These are phyloP conservation scores for Platichthys flesus DNA, from an alignment of 2,113 vertebrate species.

Conservation along the genomic window DNA sequence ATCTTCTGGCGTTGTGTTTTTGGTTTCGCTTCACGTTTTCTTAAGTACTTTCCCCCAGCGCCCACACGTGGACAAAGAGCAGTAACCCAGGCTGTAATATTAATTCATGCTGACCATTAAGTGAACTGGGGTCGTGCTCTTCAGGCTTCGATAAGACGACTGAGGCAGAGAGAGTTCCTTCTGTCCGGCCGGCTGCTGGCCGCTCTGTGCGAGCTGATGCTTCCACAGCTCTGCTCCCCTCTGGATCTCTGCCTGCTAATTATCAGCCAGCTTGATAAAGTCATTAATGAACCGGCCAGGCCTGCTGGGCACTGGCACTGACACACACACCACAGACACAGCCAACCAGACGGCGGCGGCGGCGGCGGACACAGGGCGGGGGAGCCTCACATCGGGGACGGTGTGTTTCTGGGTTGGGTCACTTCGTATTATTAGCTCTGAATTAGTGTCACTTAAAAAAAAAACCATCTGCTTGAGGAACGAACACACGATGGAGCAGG, in stretches of 20 bases:
- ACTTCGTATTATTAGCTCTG: slow-evolving; percentile 63
- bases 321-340: slow-evolving; percentile 3
- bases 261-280: slow-evolving; percentile 73
- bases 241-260: slow-evolving; percentile 50
- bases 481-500: background rate
- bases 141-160: slow-evolving; percentile 13
- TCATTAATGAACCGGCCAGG: slow-evolving; percentile 68
- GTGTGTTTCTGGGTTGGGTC: slow-evolving; percentile 59
- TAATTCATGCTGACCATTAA: slow-evolving; percentile 23
- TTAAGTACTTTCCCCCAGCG: too few species aligned
- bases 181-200: background rate
- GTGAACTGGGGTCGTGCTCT: slow-evolving; percentile 9
- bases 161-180: background rate
- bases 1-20: too few species aligned
- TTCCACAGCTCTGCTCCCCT: slow-evolving; percentile 21
- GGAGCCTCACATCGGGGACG: slow-evolving; percentile 43
- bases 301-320: slow-evolving; percentile 61
- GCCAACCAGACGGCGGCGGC: slow-evolving; percentile 22
- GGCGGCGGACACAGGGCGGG: background rate
- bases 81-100: background rate
- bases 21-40: too few species aligned
- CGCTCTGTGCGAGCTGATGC: background rate
- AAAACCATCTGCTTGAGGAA: slow-evolving; percentile 30
- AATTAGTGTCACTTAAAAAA: slow-evolving; percentile 42
- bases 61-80: background rate